phyloP scores from a whole-genome alignment of 2,113 vertebrate genomes.

The Cariama cristata region DNA sequence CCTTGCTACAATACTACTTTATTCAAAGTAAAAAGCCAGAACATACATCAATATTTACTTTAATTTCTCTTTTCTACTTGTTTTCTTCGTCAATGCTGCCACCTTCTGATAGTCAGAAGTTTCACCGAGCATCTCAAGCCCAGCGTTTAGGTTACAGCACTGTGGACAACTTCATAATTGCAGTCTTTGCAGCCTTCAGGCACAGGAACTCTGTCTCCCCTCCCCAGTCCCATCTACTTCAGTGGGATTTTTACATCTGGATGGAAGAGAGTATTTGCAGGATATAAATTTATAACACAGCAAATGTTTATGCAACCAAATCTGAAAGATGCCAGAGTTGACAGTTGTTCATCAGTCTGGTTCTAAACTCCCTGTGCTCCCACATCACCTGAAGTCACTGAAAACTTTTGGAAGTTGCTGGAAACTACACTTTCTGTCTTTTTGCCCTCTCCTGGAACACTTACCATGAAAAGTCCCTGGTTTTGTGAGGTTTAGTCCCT shows the following conservation, averaged over 20 bases:
- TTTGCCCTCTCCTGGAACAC: not conserved
- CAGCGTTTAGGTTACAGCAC: not conserved
- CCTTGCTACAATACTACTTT: slow-evolving; percentile 33
- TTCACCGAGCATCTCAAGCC: not conserved
- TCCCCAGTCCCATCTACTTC: not conserved
- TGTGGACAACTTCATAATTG: not conserved
- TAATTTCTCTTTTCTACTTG: not conserved
- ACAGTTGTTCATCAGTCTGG: not conserved
- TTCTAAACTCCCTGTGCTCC: not conserved
- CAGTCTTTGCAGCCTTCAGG: not conserved
- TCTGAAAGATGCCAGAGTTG: accelerated
- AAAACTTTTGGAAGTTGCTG: not conserved
- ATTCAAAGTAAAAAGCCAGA: not conserved
- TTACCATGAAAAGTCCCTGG: accelerated
- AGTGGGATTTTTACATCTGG: not conserved
- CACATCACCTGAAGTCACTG: not conserved
- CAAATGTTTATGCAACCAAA: not conserved
- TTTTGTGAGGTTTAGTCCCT: not conserved
- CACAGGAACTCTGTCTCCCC: not conserved
- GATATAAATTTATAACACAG: not conserved
- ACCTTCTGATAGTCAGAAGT: slow-evolving; percentile 69
- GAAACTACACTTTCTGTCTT: not conserved
- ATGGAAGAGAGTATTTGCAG: not conserved
- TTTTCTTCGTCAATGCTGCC: slow-evolving; percentile 81
- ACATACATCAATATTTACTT: not conserved